These are phyloP conservation scores for Gyrodactylus bullatarudis DNA, from an alignment of 1,140 invertebrate species.

Conservation along the genomic window DNA sequence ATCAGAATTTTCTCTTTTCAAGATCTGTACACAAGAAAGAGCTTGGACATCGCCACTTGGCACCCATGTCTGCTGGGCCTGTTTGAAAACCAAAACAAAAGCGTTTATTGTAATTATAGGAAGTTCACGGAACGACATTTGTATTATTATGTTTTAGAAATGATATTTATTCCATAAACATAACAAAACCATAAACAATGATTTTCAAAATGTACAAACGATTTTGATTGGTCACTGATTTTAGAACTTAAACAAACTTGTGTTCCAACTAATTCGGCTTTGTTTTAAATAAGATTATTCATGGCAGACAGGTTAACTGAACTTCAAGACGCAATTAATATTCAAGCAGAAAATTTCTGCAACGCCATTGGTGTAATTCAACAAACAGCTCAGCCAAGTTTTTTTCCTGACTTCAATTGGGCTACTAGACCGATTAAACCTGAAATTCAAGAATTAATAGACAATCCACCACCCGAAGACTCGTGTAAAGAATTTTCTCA, in stretches of 20 bases:
- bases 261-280: too few relatives aligned
- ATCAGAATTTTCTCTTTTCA: neutral
- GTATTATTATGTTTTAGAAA: too few relatives aligned
- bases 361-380: slow-evolving; percentile 4
- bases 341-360: slow-evolving; percentile 4
- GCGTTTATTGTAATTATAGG: neutral
- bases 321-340: slow-evolving; percentile 5
- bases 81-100: neutral
- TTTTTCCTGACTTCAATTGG: slow-evolving; percentile 1
- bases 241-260: too few relatives aligned
- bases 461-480: neutral
- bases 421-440: neutral
- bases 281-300: neutral
- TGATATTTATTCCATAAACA: too few relatives aligned
- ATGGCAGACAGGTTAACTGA: slow-evolving; percentile 6
- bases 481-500: neutral
- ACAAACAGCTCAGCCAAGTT: neutral
- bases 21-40: neutral
- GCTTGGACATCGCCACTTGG: neutral
- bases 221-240: neutral
- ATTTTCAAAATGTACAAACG: neutral
- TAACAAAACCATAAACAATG: neutral
- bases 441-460: neutral
- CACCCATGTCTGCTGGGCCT: neutral
- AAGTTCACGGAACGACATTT: neutral